Conservation (phyloP, 1,140 invertebrate genomes). For the Tetragnatha versicolor region DNA sequence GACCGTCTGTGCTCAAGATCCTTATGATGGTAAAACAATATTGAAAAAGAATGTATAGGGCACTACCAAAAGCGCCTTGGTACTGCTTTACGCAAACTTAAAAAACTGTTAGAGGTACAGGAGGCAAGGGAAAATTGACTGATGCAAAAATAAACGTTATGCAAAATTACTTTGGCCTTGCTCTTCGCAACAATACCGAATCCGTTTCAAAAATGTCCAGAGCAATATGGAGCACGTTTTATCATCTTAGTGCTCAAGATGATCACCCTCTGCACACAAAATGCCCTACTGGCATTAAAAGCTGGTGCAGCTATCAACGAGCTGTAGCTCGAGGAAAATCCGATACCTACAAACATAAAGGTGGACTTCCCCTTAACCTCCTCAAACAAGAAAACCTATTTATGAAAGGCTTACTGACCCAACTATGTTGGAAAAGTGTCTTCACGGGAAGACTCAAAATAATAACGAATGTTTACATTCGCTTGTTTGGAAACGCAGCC, state of each 20-base stretch:
- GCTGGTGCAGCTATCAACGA: background rate
- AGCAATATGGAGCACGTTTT: slow-evolving; percentile 1
- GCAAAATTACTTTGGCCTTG: slow-evolving; percentile 14
- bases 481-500: background rate
- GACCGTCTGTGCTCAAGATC: background rate
- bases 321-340: background rate
- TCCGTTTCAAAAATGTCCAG: slow-evolving; percentile 4
- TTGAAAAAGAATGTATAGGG: background rate
- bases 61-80: slow-evolving; percentile 8
- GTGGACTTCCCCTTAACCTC: background rate
- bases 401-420: background rate
- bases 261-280: background rate
- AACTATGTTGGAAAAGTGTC: background rate
- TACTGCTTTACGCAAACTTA: background rate
- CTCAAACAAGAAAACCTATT: background rate
- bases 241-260: background rate
- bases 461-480: background rate
- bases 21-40: background rate
- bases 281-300: background rate
- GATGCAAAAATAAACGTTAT: background rate
- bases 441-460: background rate
- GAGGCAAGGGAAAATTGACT: background rate
- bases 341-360: background rate
- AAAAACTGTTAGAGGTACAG: background rate
- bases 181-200: background rate